Evolutionary conservation across 2,113 vertebrate genomes (phyloP).

Genomic region (Neotoma lepida): DNA sequence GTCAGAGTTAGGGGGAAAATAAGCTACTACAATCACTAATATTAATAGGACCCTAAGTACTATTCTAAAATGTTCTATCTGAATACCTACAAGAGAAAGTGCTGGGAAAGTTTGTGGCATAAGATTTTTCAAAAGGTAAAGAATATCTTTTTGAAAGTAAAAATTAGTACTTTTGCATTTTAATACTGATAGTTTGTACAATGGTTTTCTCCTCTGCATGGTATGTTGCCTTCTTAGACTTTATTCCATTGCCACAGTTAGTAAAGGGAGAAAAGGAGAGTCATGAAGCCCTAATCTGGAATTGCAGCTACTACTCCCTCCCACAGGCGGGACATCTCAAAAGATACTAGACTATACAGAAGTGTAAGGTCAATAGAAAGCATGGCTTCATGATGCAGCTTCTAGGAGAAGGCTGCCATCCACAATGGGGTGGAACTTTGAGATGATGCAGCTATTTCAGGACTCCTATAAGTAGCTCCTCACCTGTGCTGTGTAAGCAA

Average conservation of each 20-base stretch:
- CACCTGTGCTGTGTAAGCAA: neutral
- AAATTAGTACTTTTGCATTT: slow-evolving; percentile 6
- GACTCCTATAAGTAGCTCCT: neutral
- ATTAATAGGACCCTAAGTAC: neutral
- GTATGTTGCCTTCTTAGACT: neutral
- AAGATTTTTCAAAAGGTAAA: slow-evolving; percentile 19
- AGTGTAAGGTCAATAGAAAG: neutral
- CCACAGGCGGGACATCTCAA: neutral
- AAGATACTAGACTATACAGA: neutral
- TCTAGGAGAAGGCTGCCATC: neutral
- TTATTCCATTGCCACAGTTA: neutral
- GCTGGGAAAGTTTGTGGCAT: neutral
- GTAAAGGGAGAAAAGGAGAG: neutral
- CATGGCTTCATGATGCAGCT: neutral
- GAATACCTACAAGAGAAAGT: neutral
- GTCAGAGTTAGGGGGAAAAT: neutral
- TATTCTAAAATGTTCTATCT: neutral
- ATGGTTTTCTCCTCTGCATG: neutral
- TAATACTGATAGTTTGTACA: neutral
- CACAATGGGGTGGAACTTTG: neutral
- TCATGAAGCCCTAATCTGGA: neutral
- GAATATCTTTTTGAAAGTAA: neutral
- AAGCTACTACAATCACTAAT: neutral
- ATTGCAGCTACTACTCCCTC: neutral
- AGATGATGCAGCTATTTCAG: neutral